Base-by-base conservation (phyloP, 2,113 vertebrate species). In the Hippocampus abdominalis region DNA sequence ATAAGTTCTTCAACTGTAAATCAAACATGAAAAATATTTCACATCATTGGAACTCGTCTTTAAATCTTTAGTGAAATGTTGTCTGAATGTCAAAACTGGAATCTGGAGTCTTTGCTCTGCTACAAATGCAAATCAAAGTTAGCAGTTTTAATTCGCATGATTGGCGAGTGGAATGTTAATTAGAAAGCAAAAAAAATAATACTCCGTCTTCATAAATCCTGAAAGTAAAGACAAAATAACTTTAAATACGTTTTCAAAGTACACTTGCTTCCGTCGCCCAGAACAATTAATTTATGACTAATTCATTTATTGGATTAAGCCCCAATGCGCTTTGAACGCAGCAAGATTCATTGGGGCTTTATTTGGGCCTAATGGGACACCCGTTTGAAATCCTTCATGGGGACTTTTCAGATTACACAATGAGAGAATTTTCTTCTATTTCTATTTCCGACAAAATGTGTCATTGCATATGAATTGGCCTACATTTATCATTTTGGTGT, bases 281-380 rank as follows among this genome's bases (percentile, higher is more conserved):
- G 85, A 89, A 90, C 88, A 91, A 92, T 91, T 90, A 85, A 88
- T 90, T 92, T 90, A 75, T 86, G 89, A 86, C 79, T 87, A 89
- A 91, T 91, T 90, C 82, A 91, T 90, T 92, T 82, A 87, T 78
- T 91, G 85, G 87, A 91, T 90, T 92, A 92, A 89, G 89, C 85
- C 76, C 81, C 78, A 76, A 72, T 86, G 87, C 84, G 87, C 82
- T 87, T 86, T 86, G 83, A 81, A 86, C 81, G 88, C 73, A 59
- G 72, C 56, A 1, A 80, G 82, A 90, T 86, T 87, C 89, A 88
- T 91, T 85, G 84, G 82, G 70, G 79, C 80, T 87, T 91, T 80
- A 86, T 86, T 86, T 89, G 83, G 80, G 74, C 67, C 85, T 87
- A 87, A 87, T 89, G 88, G 87, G 84, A 90, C 84, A 81, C 68